Evolutionary conservation across 35 echinoderm and acorn worm species (phyloP).

Genomic region (Apostichopus californicus): DNA sequence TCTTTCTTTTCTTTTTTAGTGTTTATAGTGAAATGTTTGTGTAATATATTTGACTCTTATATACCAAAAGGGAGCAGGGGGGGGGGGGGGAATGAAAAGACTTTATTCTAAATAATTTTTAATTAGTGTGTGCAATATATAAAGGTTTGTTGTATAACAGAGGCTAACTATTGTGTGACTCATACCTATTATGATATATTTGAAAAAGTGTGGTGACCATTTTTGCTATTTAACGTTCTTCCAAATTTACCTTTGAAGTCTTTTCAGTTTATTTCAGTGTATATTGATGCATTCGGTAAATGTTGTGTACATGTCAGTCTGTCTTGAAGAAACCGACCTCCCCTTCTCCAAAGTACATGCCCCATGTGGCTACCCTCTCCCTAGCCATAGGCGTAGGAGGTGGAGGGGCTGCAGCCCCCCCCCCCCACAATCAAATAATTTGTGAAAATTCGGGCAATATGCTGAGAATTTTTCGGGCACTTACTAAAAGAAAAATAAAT

Average conservation of each 20-base stretch:
- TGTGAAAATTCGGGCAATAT: no score
- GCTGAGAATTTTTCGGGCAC: no score
- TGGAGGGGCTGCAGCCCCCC: no score
- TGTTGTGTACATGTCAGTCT: no score
- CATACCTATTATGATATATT: not conserved
- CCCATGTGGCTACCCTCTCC: no score
- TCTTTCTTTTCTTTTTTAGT: not conserved
- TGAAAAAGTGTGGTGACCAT: not conserved
- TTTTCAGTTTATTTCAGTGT: not conserved
- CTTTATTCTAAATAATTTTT: not conserved
- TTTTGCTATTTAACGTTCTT: slow-evolving; percentile 1
- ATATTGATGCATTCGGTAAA: not conserved
- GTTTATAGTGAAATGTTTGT: not conserved
- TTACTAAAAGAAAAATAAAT: no score
- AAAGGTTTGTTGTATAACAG: not conserved
- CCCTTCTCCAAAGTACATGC: no score
- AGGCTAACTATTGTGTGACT: not conserved
- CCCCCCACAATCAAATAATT: no score
- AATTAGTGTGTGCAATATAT: not conserved
- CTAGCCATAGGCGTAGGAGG: no score
- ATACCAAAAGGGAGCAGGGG: not conserved
- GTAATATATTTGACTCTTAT: not conserved
- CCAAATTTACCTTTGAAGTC: not conserved
- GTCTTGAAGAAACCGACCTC: no score
- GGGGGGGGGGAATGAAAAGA: not conserved